Evolutionary conservation across 1,140 invertebrate genomes (phyloP), one percentile per base, ranked within the genome.

Genomic region (Bombus confusus): DNA sequence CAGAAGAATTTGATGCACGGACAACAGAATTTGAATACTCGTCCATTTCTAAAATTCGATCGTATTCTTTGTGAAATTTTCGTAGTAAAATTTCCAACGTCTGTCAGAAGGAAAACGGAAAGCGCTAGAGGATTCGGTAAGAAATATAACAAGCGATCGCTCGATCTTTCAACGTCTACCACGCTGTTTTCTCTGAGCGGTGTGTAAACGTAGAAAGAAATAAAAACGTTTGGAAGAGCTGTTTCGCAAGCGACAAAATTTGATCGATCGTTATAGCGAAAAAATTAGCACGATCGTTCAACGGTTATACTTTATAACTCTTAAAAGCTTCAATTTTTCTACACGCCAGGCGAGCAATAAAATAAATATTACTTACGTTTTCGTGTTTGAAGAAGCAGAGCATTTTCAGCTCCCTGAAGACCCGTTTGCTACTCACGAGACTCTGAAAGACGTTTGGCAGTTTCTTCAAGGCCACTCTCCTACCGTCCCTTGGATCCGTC

Each of bases 361-460:
- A 41, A 64, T 15, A 64, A 43, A 78, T 15, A 97, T n/a, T n/a
- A 62, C 98, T 98, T 96, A 99, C 99, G 96, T 99, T 99, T 95
- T 99, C 99, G 95, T 99, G 99, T 96, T 99, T 99, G 96, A 99
- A 99, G 96, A 99, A 99, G 95, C 98, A 99, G 64, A 99, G 96
- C 99, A 99, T 99, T 96, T 99, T 98, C 89, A 99, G 97, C 96
- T 99, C 99, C 89, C 99, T 97, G 96, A 99, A 99, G 86, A 99
- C 99, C 92, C 99, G 97, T 95, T 99, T 99, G 93, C 95, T 95
- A 90, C 99, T 99, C 91, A 99, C 98, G 92, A 99, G 96, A 95
- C 99, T 99, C 96, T 99, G 99, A 97, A 99, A 99, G 95, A 99
- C 99, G 96, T 99, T 99, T 90, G 99, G 99, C 96, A 99, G 97